Percentiles rank a stretch among this genome's conserved stretches.
Evolutionary conservation across 1,140 invertebrate genomes (phyloP).

Genomic region (Drosophila miranda): DNA sequence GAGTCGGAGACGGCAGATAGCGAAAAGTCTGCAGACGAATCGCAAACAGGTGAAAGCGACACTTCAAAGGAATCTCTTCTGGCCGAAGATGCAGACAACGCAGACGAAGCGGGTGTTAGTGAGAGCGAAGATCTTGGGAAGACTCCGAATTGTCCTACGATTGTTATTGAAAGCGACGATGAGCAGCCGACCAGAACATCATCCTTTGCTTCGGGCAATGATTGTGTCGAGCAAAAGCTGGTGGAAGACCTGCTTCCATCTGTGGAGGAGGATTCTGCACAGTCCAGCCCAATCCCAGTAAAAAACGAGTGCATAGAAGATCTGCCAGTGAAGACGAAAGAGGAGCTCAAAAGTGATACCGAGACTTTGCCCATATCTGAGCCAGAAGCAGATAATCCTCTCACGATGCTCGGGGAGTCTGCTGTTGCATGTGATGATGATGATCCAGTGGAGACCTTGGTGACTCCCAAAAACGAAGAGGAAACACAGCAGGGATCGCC

Average conservation of each 20-base stretch:
- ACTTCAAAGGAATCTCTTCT: constrained; percentile 4
- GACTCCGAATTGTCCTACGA: not conserved
- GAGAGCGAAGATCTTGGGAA: not conserved
- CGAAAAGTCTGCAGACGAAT: not conserved
- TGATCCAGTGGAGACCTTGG: too few relatives aligned
- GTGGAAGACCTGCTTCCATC: not conserved
- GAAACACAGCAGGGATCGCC: not conserved
- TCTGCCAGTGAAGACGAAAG: constrained; percentile 1
- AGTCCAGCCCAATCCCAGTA: not conserved
- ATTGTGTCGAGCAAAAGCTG: not conserved
- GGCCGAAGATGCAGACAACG: not conserved
- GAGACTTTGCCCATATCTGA: constrained; percentile 6
- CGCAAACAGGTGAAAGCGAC: not conserved
- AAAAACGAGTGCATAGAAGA: not conserved
- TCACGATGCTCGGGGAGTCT: too few relatives aligned
- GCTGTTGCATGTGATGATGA: too few relatives aligned
- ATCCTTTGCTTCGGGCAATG: not conserved
- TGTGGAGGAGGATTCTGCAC: not conserved
- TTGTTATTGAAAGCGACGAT: too few relatives aligned
- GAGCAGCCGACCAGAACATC: too few relatives aligned
- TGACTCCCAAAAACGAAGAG: not conserved
- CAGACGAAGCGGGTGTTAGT: not conserved
- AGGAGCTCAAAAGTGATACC: constrained; percentile 10
- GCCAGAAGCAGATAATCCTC: not conserved
- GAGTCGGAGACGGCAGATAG: not conserved